Conservation (phyloP, 2,797 vertebrate genomes). For the Acrocephalus scirpaceus region DNA sequence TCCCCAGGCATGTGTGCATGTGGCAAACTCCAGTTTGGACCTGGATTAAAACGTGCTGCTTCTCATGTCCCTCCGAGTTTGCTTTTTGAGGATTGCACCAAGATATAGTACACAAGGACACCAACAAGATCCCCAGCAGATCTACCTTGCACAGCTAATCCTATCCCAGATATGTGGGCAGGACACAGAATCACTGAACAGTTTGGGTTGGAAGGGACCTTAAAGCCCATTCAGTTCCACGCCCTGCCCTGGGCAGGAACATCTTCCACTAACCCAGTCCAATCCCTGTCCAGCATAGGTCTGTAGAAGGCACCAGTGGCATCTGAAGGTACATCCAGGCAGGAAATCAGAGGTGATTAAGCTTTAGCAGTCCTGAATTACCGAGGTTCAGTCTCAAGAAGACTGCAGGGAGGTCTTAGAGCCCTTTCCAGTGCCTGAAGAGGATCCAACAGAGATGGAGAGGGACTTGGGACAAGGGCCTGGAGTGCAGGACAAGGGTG, state of each 20-base stretch:
- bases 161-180: neutral
- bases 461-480: rapidly evolving
- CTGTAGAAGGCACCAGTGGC: neutral
- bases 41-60: neutral
- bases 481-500: neutral
- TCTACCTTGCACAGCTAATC: neutral
- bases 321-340: neutral
- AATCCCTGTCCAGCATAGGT: neutral
- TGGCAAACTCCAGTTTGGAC: neutral
- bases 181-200: neutral
- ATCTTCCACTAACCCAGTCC: neutral
- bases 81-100: neutral
- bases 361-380: neutral
- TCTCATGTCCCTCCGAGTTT: neutral
- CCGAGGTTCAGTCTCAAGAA: neutral
- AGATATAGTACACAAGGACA: neutral
- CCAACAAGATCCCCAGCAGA: neutral
- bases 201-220: neutral
- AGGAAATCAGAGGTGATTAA: neutral
- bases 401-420: neutral
- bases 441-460: neutral
- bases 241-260: neutral
- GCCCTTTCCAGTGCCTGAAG: neutral
- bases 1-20: rapidly evolving
- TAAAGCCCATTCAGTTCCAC: neutral